Evolutionary conservation across 1,140 invertebrate species (phyloP).

Genomic region (Popillia japonica): DNA sequence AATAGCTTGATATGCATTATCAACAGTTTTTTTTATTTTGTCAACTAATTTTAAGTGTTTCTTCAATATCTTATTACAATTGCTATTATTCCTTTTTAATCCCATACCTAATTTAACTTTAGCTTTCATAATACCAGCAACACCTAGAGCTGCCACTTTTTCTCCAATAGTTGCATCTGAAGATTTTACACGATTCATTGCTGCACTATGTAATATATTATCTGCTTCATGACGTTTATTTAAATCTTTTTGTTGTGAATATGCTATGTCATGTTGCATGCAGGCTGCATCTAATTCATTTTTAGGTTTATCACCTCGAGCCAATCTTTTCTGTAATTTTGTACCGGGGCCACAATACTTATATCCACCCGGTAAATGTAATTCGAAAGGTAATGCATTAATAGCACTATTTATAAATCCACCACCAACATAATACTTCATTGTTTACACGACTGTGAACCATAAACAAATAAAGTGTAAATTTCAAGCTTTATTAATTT

Average conservation of each 20-base stretch:
- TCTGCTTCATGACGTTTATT: not conserved
- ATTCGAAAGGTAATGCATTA: conserved; percentile 59
- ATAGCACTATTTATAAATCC: conserved; percentile 49
- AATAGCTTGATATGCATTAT: not conserved
- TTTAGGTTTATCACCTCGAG: conserved; percentile 58
- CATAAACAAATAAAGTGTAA: not conserved
- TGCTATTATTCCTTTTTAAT: not conserved
- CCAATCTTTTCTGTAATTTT: conserved; percentile 58
- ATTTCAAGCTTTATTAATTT: not conserved
- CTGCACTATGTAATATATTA: not conserved
- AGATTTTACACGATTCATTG: not conserved
- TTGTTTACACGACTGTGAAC: not conserved
- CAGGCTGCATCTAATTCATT: conserved; percentile 60
- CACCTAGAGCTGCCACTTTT: not conserved
- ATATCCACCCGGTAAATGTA: conserved; percentile 60
- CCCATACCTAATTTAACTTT: not conserved
- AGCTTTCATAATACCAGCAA: not conserved
- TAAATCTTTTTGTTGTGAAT: not conserved
- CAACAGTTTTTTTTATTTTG: not conserved
- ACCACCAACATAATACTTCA: not conserved
- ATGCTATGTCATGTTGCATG: conserved; percentile 56
- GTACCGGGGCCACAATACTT: conserved; percentile 61
- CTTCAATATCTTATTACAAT: not conserved
- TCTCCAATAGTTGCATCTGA: not conserved
- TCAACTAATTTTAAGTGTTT: not conserved